A percentile compares a stretch with the other conserved stretches of the same genome.
These are phyloP conservation scores for Myrmecobius fasciatus DNA, from an alignment of 2,113 vertebrate genomes.

Conservation along the genomic window DNA sequence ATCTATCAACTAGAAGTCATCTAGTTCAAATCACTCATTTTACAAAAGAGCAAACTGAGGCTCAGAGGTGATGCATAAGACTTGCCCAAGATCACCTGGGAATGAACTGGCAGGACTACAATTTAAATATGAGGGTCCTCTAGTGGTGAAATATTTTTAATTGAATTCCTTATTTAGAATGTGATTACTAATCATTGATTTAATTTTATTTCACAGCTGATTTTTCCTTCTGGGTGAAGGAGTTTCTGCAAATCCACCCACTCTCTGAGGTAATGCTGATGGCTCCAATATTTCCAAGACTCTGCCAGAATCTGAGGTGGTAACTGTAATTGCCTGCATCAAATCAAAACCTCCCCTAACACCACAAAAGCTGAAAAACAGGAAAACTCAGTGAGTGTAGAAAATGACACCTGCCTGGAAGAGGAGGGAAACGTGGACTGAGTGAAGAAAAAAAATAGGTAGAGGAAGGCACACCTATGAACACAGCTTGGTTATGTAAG, in stretches of 20 bases:
- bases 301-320: background rate
- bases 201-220: background rate
- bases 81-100: background rate
- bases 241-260: constrained; percentile 12
- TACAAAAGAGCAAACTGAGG: background rate
- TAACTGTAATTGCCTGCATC: constrained; percentile 24
- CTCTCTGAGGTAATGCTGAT: background rate
- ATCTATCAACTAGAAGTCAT: background rate
- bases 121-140: background rate
- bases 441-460: constrained; percentile 36
- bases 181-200: background rate
- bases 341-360: background rate
- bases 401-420: constrained; percentile 57
- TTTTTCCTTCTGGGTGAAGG: background rate
- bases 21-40: background rate
- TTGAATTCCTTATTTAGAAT: background rate
- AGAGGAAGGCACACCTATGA: background rate
- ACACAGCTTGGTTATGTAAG: constrained; percentile 24
- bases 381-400: constrained; percentile 61
- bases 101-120: background rate
- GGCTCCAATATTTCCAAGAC: background rate
- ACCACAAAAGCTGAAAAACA: constrained; percentile 70
- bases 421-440: constrained; percentile 19
- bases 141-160: background rate
- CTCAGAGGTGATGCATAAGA: background rate